phyloP scores from a whole-genome alignment of 2,888 invertebrate genomes.

The Cyaniris semiargus region DNA sequence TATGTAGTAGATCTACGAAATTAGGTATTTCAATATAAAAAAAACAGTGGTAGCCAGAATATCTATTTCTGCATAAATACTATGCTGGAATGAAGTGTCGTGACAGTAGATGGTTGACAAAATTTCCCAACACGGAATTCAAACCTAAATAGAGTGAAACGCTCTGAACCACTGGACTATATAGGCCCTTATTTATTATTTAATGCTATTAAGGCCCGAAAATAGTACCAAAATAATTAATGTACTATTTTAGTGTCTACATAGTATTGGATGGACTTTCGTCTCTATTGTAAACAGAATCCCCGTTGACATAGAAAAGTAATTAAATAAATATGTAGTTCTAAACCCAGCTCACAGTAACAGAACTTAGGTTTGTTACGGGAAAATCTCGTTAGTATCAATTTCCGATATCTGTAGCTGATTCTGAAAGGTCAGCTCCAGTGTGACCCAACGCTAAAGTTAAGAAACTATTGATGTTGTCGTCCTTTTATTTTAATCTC shows the following conservation, averaged over 20 bases:
- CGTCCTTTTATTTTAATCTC: background rate
- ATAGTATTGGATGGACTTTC: no score
- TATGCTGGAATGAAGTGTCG: no score
- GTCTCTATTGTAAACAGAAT: background rate
- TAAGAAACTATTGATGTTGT: slow-evolving; percentile 2
- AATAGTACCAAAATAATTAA: no score
- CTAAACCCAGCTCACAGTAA: background rate
- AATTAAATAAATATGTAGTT: background rate
- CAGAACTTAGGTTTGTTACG: background rate
- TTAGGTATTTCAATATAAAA: background rate
- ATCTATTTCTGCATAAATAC: no score
- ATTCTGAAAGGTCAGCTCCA: background rate
- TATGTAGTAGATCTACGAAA: background rate
- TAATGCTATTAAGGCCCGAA: no score
- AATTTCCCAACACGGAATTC: no score
- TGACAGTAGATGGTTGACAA: no score
- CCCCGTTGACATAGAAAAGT: background rate
- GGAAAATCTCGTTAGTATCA: slow-evolving; percentile 16
- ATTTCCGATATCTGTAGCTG: slow-evolving; percentile 10
- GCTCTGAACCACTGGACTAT: no score
- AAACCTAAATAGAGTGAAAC: no score
- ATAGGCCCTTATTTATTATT: no score
- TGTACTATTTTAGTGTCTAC: no score
- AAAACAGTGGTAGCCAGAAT: no score
- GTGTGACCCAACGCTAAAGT: background rate